These are phyloP conservation scores for Lanius ludovicianus DNA, from an alignment of 2,113 vertebrate genomes.

Conservation along the genomic window DNA sequence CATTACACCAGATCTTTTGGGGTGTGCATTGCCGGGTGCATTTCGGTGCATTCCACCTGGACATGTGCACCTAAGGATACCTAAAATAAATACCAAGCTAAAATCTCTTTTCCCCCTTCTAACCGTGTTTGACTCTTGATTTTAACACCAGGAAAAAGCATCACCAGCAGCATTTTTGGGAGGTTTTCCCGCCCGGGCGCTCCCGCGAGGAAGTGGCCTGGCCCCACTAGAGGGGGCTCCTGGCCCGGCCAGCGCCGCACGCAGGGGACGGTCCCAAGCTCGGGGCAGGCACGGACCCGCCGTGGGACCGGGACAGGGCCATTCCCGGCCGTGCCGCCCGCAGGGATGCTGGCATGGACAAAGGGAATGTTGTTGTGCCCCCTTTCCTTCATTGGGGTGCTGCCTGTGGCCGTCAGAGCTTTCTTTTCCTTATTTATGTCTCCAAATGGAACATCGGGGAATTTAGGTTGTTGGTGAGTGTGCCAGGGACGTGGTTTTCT, in stretches of 20 bases:
- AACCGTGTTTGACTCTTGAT: too few species aligned
- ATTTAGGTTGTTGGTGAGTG: accelerated
- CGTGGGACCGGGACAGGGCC: accelerated
- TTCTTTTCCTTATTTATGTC: not conserved
- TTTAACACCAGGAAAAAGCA: too few species aligned
- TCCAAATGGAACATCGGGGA: accelerated
- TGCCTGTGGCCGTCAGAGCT: not conserved
- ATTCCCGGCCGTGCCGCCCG: not conserved
- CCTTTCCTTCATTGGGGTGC: accelerated
- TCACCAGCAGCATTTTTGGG: not conserved
- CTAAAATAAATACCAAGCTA: too few species aligned
- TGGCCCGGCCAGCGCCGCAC: not conserved
- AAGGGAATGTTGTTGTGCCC: accelerated
- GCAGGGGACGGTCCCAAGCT: not conserved
- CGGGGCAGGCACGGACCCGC: accelerated
- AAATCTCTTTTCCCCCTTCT: too few species aligned
- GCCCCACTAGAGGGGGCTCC: not conserved
- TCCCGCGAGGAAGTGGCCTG: not conserved
- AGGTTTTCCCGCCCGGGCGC: not conserved
- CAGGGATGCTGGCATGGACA: not conserved
- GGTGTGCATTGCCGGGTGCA: too few species aligned
- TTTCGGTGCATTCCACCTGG: too few species aligned
- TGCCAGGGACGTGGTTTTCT: not conserved
- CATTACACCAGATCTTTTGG: too few species aligned
- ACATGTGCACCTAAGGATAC: too few species aligned